Evolutionary conservation across 2,888 invertebrate species (phyloP).

Genomic region (Apotomis capreana): DNA sequence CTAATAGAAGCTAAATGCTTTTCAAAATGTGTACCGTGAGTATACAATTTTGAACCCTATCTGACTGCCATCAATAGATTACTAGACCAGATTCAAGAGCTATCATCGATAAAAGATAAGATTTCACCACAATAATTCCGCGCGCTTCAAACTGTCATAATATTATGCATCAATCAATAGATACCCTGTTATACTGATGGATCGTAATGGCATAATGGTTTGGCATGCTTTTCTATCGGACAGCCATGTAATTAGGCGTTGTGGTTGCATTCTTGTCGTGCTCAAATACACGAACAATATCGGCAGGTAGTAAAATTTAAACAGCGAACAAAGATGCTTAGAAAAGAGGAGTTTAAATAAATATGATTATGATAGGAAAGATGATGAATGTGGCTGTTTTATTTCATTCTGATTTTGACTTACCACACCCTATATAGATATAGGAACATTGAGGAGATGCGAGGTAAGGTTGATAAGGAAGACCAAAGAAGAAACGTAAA

Average conservation of each 20-base stretch:
- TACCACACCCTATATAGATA: too few relatives aligned
- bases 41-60: neutral
- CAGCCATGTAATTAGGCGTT: constrained; percentile 20
- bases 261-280: constrained; percentile 22
- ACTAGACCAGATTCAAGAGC: constrained; percentile 10
- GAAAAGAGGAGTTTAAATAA: too few relatives aligned
- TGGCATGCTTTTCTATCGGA: constrained; percentile 34
- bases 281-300: constrained; percentile 1
- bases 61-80: constrained; percentile 1
- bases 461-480: too few relatives aligned
- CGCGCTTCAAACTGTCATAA: constrained; percentile 38
- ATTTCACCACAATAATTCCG: constrained; percentile 27
- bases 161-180: constrained; percentile 40
- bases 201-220: constrained; percentile 35
- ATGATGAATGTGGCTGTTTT: too few relatives aligned
- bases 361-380: too few relatives aligned
- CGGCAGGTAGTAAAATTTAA: neutral
- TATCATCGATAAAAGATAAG: constrained; percentile 36
- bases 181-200: constrained; percentile 37
- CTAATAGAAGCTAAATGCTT: too few relatives aligned
- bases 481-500: too few relatives aligned
- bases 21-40: too few relatives aligned
- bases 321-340: neutral
- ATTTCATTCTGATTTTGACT: too few relatives aligned
- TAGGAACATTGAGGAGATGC: too few relatives aligned